Conservation (phyloP, 2,797 vertebrate species). For the Cheirogaleus major region DNA sequence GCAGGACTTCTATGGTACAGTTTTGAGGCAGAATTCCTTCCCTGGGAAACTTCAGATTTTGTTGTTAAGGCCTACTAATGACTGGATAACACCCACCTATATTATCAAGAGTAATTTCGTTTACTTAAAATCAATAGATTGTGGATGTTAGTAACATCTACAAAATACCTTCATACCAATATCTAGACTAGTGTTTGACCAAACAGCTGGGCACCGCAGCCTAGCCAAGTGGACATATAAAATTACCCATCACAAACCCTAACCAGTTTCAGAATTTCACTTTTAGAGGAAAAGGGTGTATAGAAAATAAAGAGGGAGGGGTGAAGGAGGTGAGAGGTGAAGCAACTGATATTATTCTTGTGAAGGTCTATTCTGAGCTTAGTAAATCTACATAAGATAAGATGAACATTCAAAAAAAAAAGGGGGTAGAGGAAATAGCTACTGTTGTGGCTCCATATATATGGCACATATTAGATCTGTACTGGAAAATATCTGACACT, state of each 20-base stretch:
- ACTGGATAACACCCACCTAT: not conserved
- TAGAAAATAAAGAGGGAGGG: too few species aligned
- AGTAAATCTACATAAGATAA: too few species aligned
- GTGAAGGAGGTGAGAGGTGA: too few species aligned
- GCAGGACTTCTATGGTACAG: not conserved
- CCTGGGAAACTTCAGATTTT: not conserved
- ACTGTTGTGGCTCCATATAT: not conserved
- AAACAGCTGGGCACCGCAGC: not conserved
- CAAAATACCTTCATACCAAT: not conserved
- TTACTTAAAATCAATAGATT: not conserved
- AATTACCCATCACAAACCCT: not conserved
- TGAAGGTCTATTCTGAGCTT: too few species aligned
- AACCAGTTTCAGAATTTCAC: not conserved
- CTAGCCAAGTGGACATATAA: not conserved
- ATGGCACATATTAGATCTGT: not conserved
- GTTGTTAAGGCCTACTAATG: not conserved
- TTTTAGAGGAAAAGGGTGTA: too few species aligned
- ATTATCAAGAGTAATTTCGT: not conserved
- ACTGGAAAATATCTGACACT: not conserved
- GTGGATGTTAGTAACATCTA: not conserved
- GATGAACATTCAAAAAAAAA: too few species aligned
- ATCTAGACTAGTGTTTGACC: not conserved
- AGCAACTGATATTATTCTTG: too few species aligned
- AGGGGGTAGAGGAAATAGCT: too few species aligned
- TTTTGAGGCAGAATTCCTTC: not conserved